Evolutionary conservation across 1,140 invertebrate species (phyloP).

Genomic region (Anastrepha ludens): DNA sequence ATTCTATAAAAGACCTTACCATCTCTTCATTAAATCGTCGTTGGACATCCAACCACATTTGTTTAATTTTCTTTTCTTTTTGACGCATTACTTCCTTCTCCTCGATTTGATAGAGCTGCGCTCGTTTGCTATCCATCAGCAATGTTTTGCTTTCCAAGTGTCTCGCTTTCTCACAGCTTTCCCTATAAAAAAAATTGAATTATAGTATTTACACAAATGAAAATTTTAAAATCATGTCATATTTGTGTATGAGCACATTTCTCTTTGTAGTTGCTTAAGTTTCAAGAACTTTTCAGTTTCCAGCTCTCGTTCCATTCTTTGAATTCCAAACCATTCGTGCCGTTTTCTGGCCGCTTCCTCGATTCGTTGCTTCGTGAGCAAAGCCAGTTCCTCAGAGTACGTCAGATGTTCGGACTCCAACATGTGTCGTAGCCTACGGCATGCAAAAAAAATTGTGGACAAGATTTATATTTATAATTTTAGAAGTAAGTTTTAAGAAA

Average conservation of each 20-base stretch:
- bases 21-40: slow-evolving; percentile 18
- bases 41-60: slow-evolving; percentile 59
- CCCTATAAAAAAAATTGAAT: slow-evolving; percentile 58
- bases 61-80: slow-evolving; percentile 60
- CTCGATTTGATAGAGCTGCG: slow-evolving; percentile 66
- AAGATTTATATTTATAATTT: no score
- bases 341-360: slow-evolving; percentile 60
- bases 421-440: slow-evolving; percentile 54
- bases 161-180: slow-evolving; percentile 64
- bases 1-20: neutral
- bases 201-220: neutral
- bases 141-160: slow-evolving; percentile 63
- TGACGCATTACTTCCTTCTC: slow-evolving; percentile 60
- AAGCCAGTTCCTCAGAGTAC: slow-evolving; percentile 59
- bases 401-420: slow-evolving; percentile 59
- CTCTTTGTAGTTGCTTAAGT: slow-evolving; percentile 62
- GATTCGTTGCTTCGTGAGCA: slow-evolving; percentile 53
- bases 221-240: neutral
- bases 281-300: slow-evolving; percentile 61
- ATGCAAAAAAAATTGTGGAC: no score
- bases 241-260: slow-evolving; percentile 61
- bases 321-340: slow-evolving; percentile 64
- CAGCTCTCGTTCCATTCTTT: slow-evolving; percentile 59
- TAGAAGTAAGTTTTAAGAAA: no score
- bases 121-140: slow-evolving; percentile 62